Evolutionary conservation across 2,888 invertebrate species (phyloP).

Genomic region (Thecophora atra): DNA sequence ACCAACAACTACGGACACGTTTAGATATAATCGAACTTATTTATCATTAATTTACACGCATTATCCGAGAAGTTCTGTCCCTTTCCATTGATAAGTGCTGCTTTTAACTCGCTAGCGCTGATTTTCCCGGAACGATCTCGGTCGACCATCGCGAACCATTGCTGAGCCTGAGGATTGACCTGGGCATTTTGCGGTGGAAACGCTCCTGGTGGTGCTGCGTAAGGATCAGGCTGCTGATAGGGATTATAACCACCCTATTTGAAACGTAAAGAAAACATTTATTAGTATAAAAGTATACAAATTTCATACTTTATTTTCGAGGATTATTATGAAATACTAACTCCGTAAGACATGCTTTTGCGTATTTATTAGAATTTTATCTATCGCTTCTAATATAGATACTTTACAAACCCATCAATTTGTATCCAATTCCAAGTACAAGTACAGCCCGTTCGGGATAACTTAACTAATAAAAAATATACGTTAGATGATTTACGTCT

Average conservation of each 20-base stretch:
- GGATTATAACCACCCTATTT: conserved; percentile 43
- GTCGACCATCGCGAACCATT: conserved; percentile 88
- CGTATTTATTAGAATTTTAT: neutral
- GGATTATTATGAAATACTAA: conserved; percentile 44
- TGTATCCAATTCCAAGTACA: no score
- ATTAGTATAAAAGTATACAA: neutral
- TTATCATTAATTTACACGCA: conserved; percentile 87
- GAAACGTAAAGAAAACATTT: neutral
- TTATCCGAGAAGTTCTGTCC: conserved; percentile 78
- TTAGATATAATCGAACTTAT: conserved; percentile 51
- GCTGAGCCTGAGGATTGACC: conserved; percentile 78
- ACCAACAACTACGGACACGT: neutral
- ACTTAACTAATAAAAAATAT: no score
- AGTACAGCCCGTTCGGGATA: no score
- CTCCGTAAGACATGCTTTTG: conserved; percentile 55
- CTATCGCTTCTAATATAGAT: no score
- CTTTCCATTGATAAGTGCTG: conserved; percentile 85
- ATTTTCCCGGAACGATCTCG: conserved; percentile 85
- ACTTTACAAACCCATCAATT: no score
- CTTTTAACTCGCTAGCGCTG: conserved; percentile 77
- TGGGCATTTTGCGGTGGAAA: conserved; percentile 67
- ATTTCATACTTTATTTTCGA: neutral
- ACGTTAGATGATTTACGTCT: no score
- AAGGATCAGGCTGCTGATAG: conserved; percentile 50
- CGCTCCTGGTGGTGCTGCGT: conserved; percentile 61